A percentile compares a stretch with the other conserved stretches of the same genome.
Evolutionary conservation across 2,888 invertebrate species (phyloP).

Genomic region (Embidobia sp.): DNA sequence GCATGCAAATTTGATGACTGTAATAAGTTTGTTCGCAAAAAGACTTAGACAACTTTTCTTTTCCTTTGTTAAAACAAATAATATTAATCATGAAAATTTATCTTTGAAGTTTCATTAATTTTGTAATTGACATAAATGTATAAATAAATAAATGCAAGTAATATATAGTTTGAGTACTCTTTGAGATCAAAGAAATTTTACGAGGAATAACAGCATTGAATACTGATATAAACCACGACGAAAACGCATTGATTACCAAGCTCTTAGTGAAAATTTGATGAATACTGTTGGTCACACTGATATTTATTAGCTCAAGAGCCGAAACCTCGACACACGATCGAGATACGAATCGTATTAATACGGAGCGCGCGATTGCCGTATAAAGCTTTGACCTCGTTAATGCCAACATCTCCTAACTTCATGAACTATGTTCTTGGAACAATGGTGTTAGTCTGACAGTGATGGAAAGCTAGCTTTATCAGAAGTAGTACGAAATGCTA

Average conservation of each 20-base stretch:
- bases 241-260: conserved; percentile 20
- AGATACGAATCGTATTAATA: conserved; percentile 46
- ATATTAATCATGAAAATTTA: no score
- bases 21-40: no score
- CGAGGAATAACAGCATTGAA: no score
- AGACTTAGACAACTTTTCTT: no score
- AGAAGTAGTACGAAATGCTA: conserved; percentile 44
- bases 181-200: no score
- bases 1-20: no score
- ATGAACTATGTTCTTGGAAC: conserved; percentile 52
- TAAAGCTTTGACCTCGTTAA: conserved; percentile 58
- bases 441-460: conserved; percentile 52
- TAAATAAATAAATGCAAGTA: no score
- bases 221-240: no score
- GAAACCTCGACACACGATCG: not conserved
- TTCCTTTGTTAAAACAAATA: no score
- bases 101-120: no score
- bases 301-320: conserved; percentile 31
- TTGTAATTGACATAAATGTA: no score
- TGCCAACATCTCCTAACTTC: conserved; percentile 52
- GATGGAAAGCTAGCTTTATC: conserved; percentile 59
- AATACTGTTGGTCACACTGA: conserved; percentile 15
- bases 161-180: no score
- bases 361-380: conserved; percentile 11
- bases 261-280: conserved; percentile 40